Percentiles rank a stretch among this genome's conserved stretches.
These are phyloP conservation scores for Fragum sueziense DNA, from an alignment of 2,888 invertebrate genomes.

Conservation along the genomic window DNA sequence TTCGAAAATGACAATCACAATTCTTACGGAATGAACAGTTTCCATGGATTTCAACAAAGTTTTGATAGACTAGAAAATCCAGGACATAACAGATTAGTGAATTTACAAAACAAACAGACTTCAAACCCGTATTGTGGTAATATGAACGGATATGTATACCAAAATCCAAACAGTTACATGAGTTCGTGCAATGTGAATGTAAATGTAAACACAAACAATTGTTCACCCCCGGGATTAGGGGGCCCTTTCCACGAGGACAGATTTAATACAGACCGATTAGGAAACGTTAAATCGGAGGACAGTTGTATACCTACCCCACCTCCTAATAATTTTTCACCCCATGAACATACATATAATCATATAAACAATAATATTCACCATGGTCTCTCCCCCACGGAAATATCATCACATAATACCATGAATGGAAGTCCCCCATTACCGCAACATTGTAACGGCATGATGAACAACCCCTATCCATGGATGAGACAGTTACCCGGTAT, in stretches of 20 bases:
- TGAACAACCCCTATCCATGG: conserved; percentile 59
- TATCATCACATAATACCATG: conserved; percentile 53
- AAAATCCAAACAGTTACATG: conserved; percentile 51
- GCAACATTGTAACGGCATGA: conserved; percentile 58
- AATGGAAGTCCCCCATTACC: conserved; percentile 53
- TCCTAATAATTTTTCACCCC: conserved; percentile 60
- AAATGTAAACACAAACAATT: conserved; percentile 39
- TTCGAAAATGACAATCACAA: conserved; percentile 63
- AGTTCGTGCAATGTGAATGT: conserved; percentile 55
- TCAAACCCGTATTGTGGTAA: conserved; percentile 46
- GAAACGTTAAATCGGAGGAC: conserved; percentile 63
- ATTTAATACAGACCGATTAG: conserved; percentile 1
- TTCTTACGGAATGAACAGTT: conserved; percentile 63
- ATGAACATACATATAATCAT: conserved; percentile 61
- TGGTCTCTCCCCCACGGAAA: conserved; percentile 57
- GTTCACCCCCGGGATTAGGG: conserved; percentile 39
- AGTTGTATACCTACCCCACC: conserved; percentile 67
- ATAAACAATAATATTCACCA: conserved; percentile 54
- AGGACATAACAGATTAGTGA: conserved; percentile 60
- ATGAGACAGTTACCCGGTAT: conserved; percentile 60
- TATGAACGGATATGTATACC: conserved; percentile 52
- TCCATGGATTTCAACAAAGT: conserved; percentile 60
- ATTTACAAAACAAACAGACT: conserved; percentile 59
- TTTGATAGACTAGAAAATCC: conserved; percentile 60
- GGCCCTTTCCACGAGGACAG: conserved; percentile 14